Evolutionary conservation across 2,113 vertebrate species (phyloP), one percentile per base, ranked within the genome.

Genomic region (Phrynocephalus versicolor): DNA sequence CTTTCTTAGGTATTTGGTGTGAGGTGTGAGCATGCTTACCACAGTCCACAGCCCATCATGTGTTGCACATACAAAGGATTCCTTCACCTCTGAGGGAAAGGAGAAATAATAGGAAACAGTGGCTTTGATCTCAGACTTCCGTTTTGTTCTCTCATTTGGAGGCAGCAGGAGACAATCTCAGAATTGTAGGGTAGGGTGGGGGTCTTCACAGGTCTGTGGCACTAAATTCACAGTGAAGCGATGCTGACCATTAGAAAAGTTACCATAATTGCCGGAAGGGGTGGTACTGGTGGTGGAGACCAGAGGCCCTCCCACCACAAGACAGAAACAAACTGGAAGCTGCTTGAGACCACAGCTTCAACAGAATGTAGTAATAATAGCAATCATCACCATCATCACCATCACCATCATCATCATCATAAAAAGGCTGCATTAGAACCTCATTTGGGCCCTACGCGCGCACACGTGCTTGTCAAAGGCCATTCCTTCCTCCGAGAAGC

Each of bases 221-320:
- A 88, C 90, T 90, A 81, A 91, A 92, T 89, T 95, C 95, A 96
- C 95, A 95, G 94, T 96, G 95, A 93, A 92, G 71, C 90, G 92
- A 89, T 0, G 6, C 88, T 82, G 93, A 85, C 91, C 92, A 90
- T 92, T 91, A 92, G 93, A 91, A 81, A 55, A 67, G 65, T 87
- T 91, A 72, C 85, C 90, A 65, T 89, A 83, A 73, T 91, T 62
- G 45, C 83, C 92, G 88, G 55, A 45, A 80, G 45, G 86, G 87
- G 83, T 91, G 74, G 79, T 33, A n/a, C n/a, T n/a, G 45, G 45
- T 51, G 45, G 45, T 51, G 79, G 91, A 73, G 72, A 89, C 88
- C 88, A 88, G 85, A 88, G 37, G 89, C 91, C 89, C 87, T 12
- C 16, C 41, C 41, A 79, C 89, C 88, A 85, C 35, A 87, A 81